Evolutionary conservation across 2,888 invertebrate species (phyloP).

Genomic region (Capitulum mitella): DNA sequence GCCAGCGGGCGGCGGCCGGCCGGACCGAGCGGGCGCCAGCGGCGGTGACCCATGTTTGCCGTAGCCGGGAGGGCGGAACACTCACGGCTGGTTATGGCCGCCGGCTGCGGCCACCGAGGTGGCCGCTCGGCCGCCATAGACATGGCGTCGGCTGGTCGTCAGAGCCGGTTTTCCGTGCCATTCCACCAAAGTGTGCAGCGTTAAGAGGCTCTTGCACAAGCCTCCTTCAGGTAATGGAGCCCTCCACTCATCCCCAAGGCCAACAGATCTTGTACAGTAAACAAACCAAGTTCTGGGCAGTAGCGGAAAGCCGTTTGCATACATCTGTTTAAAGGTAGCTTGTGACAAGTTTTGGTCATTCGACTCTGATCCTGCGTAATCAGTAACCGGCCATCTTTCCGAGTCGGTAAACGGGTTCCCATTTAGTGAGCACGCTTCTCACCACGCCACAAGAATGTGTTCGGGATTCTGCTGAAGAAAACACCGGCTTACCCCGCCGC

Average conservation of each 20-base stretch:
- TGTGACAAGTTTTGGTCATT: slow-evolving; percentile 3
- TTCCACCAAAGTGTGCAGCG: too few relatives aligned
- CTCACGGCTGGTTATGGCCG: background rate
- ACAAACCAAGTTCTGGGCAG: background rate
- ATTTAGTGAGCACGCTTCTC: too few relatives aligned
- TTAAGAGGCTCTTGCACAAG: too few relatives aligned
- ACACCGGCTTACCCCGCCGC: too few relatives aligned
- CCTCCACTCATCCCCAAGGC: background rate
- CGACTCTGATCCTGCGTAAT: background rate
- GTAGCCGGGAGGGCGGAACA: background rate
- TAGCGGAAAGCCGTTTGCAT: background rate
- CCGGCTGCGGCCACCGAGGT: background rate
- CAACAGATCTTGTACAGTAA: background rate
- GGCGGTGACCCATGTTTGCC: background rate
- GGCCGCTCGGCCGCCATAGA: background rate
- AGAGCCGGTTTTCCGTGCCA: too few relatives aligned
- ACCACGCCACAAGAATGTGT: too few relatives aligned
- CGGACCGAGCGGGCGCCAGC: too few relatives aligned
- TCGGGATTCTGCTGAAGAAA: too few relatives aligned
- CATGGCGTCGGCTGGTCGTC: too few relatives aligned
- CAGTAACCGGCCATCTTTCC: too few relatives aligned
- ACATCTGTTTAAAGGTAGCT: background rate
- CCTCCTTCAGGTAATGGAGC: background rate
- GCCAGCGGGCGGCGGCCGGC: too few relatives aligned
- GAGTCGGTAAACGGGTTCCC: too few relatives aligned